Evolutionary conservation across 2,113 vertebrate species (phyloP).

Genomic region (Pimephales promelas): DNA sequence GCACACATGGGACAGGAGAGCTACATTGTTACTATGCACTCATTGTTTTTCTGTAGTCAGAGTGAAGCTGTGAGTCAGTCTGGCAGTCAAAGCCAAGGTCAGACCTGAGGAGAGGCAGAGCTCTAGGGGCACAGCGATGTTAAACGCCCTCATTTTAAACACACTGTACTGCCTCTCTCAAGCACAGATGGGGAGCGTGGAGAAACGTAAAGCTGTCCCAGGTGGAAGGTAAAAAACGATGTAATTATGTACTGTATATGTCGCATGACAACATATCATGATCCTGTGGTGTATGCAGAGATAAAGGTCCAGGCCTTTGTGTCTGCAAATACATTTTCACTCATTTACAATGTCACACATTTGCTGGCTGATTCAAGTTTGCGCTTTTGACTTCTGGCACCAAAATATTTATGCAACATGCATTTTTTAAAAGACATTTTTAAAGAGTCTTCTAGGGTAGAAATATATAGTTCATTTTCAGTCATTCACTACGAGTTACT

Average conservation of each 20-base stretch:
- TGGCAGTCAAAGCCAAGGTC: constrained; percentile 44
- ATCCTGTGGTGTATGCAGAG: background rate
- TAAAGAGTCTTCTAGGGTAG: background rate
- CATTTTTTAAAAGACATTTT: background rate
- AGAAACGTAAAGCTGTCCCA: constrained; percentile 6
- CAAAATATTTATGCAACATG: background rate
- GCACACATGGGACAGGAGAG: constrained; percentile 15
- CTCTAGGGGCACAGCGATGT: constrained; percentile 22
- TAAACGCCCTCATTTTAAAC: constrained; percentile 41
- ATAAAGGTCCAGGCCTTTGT: constrained; percentile 22
- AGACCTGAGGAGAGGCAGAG: constrained; percentile 29
- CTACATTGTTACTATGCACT: constrained; percentile 31
- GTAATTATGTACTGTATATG: constrained; percentile 27
- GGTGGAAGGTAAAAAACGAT: constrained; percentile 21
- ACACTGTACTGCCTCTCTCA: constrained; percentile 32
- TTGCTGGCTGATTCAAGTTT: background rate
- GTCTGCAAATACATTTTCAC: background rate
- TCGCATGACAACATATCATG: constrained; percentile 3
- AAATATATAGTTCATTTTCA: background rate
- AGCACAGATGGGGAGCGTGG: constrained; percentile 33
- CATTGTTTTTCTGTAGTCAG: constrained; percentile 36
- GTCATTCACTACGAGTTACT: no score
- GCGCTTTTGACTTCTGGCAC: background rate
- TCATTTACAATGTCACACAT: background rate
- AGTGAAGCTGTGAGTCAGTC: constrained; percentile 16